Evolutionary conservation across 2,797 vertebrate species (phyloP).

Genomic region (Sitta carolinensis): DNA sequence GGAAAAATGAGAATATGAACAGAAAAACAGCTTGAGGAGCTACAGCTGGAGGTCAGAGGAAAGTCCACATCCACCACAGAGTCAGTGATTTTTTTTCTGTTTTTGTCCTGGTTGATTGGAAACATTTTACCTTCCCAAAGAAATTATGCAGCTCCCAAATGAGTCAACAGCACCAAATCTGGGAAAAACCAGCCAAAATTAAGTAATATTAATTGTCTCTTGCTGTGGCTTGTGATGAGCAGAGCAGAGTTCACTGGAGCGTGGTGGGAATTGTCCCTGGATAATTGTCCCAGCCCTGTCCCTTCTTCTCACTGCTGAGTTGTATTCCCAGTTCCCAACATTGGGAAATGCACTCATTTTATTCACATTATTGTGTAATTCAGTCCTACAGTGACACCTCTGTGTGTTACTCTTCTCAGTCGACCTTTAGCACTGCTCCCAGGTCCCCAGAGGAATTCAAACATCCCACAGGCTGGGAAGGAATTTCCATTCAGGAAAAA

Average conservation of each 20-base stretch:
- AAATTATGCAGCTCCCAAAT: not conserved
- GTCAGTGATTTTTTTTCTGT: not conserved
- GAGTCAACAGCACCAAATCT: not conserved
- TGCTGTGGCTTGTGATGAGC: not conserved
- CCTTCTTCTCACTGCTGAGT: not conserved
- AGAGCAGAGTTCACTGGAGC: not conserved
- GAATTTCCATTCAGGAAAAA: not conserved
- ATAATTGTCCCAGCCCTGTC: not conserved
- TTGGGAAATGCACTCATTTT: not conserved
- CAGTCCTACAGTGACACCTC: not conserved
- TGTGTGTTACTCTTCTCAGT: too few relatives aligned
- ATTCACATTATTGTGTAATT: not conserved
- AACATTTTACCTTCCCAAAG: constrained; percentile 28
- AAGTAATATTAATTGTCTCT: constrained; percentile 16
- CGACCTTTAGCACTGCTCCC: not conserved
- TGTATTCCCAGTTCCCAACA: not conserved
- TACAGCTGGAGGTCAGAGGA: not conserved
- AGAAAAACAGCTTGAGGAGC: not conserved
- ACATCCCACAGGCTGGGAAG: not conserved
- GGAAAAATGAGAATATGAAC: not conserved
- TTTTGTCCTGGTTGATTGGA: not conserved
- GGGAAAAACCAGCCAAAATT: constrained; percentile 1
- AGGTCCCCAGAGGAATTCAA: not conserved
- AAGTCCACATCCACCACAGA: not conserved
- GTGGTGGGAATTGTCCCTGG: not conserved